A percentile compares a stretch with the other conserved stretches of the same genome.
These are phyloP conservation scores for Sthenelais limicola DNA, from an alignment of 2,888 invertebrate genomes.

Conservation along the genomic window DNA sequence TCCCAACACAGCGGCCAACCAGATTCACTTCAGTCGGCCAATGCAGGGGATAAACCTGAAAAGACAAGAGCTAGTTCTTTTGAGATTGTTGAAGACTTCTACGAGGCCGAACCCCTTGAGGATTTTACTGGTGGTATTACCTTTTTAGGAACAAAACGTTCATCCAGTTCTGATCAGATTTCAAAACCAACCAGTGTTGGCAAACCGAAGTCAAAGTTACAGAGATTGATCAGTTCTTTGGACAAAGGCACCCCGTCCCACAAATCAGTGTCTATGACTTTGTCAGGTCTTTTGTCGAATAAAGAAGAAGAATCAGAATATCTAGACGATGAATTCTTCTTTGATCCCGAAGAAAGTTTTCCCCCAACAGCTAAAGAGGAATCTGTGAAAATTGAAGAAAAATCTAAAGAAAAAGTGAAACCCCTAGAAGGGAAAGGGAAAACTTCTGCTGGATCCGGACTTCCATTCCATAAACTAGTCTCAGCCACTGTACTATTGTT, in stretches of 20 bases:
- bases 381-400: background rate
- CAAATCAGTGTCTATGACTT: conserved; percentile 35
- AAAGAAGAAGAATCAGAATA: conserved; percentile 11
- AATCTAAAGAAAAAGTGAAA: conserved; percentile 6
- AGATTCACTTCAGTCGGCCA: no score
- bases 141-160: background rate
- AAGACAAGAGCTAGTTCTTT: conserved; percentile 9
- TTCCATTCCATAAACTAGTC: conserved; percentile 39
- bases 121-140: conserved; percentile 24
- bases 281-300: conserved; percentile 37
- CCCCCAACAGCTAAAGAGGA: background rate
- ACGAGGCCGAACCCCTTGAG: conserved; percentile 24
- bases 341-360: conserved; percentile 36
- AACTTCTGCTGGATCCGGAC: background rate
- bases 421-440: background rate
- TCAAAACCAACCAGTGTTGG: background rate
- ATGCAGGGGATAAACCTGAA: background rate
- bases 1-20: background rate
- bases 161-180: background rate
- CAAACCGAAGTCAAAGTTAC: conserved; percentile 30
- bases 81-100: conserved; percentile 37
- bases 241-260: conserved; percentile 32
- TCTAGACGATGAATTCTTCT: conserved; percentile 31
- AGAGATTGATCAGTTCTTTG: conserved; percentile 25
- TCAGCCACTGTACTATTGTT: conserved; percentile 51